Evolutionary conservation across 2,888 invertebrate species (phyloP), one percentile per base, ranked within the genome.

Genomic region (Slavum lentiscoides): DNA sequence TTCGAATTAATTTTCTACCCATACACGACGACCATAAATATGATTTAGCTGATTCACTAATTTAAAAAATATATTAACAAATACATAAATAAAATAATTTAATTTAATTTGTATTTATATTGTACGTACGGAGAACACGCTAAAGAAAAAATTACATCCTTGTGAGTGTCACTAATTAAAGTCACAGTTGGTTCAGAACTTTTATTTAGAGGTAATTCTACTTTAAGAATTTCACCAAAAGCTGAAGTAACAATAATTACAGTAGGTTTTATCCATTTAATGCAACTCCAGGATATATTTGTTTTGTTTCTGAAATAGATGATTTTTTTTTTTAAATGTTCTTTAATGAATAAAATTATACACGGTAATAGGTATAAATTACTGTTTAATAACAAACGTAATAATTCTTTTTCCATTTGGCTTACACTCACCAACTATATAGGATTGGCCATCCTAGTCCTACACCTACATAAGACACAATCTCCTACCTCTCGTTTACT

Each of bases 1-100:
- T 80, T 72, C 80, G 70, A n/a, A 80, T 72, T 64, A 80, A 64
- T 72, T 80, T 80, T 58, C 80, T 80, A 19, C 80, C 80, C 80
- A 80, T 80, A 64, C 80, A 80, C 3, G 80, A 80, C 30, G 80
- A 80, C 80, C 80, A 80, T 58, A 80, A 58, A 64, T 70, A 80
- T 19, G 66, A 43, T 43, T 80, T 80, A n/a, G 13, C 0, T 39
- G 69, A 70, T 30, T 80, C 61, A 21, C 80, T 80, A 72, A 53
- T 76, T 59, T 6, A 73, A 59, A 59, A 68, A 30, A 43, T 23
- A 7, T 8, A 13, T 39, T 1, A 43, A 17, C 23, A 43, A 73
- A 30, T 59, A 30, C 15, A 30, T 0, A 8, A 59, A 58, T 53
- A 0, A 53, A 21, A 37, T 6, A 11, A 1, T 6, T 1, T 13